These are phyloP conservation scores for Aegotheles bennettii DNA, from an alignment of 2,113 vertebrate species.

Conservation along the genomic window DNA sequence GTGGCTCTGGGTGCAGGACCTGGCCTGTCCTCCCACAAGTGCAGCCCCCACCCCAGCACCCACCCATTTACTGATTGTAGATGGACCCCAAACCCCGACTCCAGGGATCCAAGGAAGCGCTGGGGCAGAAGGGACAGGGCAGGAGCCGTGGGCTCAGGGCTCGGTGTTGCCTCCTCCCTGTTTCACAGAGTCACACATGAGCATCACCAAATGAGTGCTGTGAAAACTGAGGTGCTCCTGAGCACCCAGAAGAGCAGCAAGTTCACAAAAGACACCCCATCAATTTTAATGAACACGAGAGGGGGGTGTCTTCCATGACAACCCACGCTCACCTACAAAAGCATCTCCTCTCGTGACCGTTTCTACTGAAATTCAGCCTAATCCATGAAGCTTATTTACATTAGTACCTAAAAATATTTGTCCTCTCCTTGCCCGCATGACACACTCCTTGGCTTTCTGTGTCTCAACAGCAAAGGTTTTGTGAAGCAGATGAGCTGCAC, in stretches of 20 bases:
- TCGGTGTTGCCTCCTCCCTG: background rate
- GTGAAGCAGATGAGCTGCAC: background rate
- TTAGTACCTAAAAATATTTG: background rate
- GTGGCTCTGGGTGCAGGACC: background rate
- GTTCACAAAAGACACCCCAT: background rate
- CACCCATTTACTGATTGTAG: rapidly evolving
- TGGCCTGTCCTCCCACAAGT: background rate
- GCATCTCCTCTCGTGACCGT: background rate
- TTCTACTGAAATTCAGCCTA: background rate
- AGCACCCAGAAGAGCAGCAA: background rate
- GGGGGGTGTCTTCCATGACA: background rate
- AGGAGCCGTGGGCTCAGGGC: background rate
- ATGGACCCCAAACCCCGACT: rapidly evolving
- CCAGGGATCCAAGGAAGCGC: background rate
- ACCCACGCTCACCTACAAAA: background rate
- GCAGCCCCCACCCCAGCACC: background rate
- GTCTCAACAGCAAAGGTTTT: background rate
- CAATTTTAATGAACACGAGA: background rate
- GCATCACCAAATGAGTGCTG: background rate
- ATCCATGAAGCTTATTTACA: background rate
- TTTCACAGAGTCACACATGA: background rate
- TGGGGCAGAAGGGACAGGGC: background rate
- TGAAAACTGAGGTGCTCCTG: background rate
- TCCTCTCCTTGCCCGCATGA: background rate
- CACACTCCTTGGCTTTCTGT: background rate